Percentiles rank a stretch among this genome's conserved stretches.
Conservation (phyloP, 2,888 invertebrate species). For the Dromius quadrimaculatus region DNA sequence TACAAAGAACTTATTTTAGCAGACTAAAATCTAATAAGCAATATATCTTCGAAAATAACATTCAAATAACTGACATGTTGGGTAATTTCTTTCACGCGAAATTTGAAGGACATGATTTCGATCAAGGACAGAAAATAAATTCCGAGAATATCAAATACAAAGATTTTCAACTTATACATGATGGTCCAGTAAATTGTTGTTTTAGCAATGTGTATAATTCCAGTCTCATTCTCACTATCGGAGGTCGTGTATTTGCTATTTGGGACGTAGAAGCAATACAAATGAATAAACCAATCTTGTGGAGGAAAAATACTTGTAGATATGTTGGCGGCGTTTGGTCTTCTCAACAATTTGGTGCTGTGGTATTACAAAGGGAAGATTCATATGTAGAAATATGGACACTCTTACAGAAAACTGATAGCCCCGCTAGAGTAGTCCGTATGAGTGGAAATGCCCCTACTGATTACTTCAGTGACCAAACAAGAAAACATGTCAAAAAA, state of each 20-base stretch:
- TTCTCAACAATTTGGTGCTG: constrained; percentile 70
- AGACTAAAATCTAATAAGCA: neutral
- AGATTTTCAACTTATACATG: constrained; percentile 67
- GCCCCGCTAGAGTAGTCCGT: neutral
- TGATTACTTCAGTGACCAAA: constrained; percentile 8
- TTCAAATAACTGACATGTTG: neutral
- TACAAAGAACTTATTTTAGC: constrained; percentile 19
- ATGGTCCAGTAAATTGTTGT: constrained; percentile 73
- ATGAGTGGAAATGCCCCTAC: constrained; percentile 10
- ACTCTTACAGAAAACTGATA: constrained; percentile 72
- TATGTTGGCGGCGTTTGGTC: constrained; percentile 83
- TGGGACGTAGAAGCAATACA: constrained; percentile 71
- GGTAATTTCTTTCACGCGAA: neutral
- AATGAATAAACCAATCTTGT: constrained; percentile 69
- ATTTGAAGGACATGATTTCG: constrained; percentile 22
- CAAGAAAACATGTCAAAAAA: constrained; percentile 1
- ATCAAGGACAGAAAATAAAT: constrained; percentile 18
- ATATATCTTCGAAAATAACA: neutral
- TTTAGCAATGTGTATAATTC: constrained; percentile 74
- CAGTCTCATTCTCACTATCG: constrained; percentile 75
- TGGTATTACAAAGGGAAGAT: constrained; percentile 52
- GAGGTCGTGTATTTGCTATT: constrained; percentile 79
- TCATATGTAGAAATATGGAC: constrained; percentile 87
- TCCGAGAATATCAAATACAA: neutral
- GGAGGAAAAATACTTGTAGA: constrained; percentile 72